phyloP scores from a whole-genome alignment of 2,113 vertebrate species.

The Apeltes quadracus region DNA sequence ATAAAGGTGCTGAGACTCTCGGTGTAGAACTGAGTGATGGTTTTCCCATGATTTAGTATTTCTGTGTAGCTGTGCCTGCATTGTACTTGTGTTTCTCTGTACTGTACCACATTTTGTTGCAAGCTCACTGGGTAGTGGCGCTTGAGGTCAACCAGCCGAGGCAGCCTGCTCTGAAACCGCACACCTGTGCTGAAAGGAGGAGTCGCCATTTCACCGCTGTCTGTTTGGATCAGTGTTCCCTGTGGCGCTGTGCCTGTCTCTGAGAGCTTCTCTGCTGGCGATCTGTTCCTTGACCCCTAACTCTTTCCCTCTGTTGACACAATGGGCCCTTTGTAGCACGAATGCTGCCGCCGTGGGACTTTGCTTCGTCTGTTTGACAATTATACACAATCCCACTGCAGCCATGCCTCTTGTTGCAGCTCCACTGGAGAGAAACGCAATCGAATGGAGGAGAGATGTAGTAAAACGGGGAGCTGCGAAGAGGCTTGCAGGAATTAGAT shows the following conservation, averaged over 20 bases:
- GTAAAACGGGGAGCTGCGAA: slow-evolving; percentile 55
- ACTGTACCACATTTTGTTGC: slow-evolving; percentile 20
- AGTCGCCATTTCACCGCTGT: slow-evolving; percentile 71
- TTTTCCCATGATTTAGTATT: slow-evolving; percentile 15
- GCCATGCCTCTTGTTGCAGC: slow-evolving; percentile 48
- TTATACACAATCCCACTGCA: slow-evolving; percentile 51
- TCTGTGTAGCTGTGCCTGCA: background rate
- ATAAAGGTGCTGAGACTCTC: slow-evolving; percentile 23
- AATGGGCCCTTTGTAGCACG: slow-evolving; percentile 68
- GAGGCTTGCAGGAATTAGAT: slow-evolving; percentile 77
- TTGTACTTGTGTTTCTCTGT: slow-evolving; percentile 23
- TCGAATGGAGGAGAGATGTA: slow-evolving; percentile 53
- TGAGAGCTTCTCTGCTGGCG: slow-evolving; percentile 63
- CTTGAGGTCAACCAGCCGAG: slow-evolving; percentile 43
- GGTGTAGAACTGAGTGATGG: background rate
- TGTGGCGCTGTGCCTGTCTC: slow-evolving; percentile 65
- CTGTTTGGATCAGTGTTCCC: slow-evolving; percentile 71
- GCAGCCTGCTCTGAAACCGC: slow-evolving; percentile 63
- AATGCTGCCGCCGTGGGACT: slow-evolving; percentile 55
- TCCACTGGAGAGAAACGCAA: slow-evolving; percentile 62
- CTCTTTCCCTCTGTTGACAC: slow-evolving; percentile 60
- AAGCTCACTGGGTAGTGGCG: slow-evolving; percentile 33
- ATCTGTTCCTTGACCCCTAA: slow-evolving; percentile 67
- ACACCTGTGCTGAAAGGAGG: slow-evolving; percentile 68
- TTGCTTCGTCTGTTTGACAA: slow-evolving; percentile 59